Evolutionary conservation across 2,113 vertebrate species (phyloP).

Genomic region (Salvelinus namaycush): DNA sequence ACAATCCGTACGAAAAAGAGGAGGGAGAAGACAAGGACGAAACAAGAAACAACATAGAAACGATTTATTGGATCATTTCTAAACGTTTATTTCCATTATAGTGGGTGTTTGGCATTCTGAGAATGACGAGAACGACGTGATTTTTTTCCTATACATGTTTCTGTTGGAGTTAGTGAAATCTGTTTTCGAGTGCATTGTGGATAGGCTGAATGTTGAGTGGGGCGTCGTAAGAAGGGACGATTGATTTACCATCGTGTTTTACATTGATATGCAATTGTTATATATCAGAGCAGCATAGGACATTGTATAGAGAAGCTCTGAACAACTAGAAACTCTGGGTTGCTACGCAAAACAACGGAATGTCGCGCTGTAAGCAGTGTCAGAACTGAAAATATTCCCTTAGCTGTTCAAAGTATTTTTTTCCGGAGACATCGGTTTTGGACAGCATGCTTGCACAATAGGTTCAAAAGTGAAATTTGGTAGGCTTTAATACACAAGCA

Average conservation of each 20-base stretch:
- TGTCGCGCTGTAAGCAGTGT: not conserved
- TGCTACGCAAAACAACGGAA: not conserved
- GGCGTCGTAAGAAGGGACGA: not conserved
- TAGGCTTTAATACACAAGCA: not conserved
- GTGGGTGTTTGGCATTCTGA: not conserved
- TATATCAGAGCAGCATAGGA: not conserved
- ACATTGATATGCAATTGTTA: not conserved
- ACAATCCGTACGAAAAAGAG: not conserved
- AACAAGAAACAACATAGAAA: not conserved
- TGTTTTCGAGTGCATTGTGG: not conserved
- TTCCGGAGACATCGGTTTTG: not conserved
- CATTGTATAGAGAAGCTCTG: not conserved
- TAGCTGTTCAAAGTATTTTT: not conserved
- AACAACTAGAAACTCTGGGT: not conserved
- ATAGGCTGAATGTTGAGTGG: not conserved
- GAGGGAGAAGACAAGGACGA: not conserved
- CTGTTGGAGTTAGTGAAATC: not conserved
- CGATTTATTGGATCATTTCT: not conserved
- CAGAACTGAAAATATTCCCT: not conserved
- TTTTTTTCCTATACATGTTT: not conserved
- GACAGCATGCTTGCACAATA: not conserved
- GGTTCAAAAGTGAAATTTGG: constrained; percentile 40
- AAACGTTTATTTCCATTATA: not conserved
- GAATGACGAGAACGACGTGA: not conserved
- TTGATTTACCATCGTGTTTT: not conserved